phyloP scores from a whole-genome alignment of 2,797 vertebrate species.

The Eulemur rubriventer region DNA sequence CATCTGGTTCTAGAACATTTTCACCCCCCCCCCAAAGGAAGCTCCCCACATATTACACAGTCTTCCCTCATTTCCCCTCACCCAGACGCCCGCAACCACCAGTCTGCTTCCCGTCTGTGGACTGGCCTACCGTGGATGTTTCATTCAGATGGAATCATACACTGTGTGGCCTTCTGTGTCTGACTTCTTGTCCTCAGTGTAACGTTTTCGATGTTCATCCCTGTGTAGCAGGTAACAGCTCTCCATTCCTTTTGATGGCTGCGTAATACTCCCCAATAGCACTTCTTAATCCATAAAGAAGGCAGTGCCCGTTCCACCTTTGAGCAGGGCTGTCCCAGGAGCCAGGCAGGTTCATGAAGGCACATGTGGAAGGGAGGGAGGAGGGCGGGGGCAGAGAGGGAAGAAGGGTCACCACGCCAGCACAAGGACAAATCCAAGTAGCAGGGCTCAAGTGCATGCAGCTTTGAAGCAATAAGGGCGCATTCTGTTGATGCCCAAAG shows the following conservation, averaged over 20 bases:
- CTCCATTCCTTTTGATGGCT: background rate
- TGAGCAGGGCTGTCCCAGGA: background rate
- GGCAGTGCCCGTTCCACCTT: background rate
- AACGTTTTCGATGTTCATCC: background rate
- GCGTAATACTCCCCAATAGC: background rate
- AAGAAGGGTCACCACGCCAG: too few relatives aligned
- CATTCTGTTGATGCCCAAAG: background rate
- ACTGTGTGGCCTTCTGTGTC: rapidly evolving
- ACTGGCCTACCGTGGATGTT: background rate
- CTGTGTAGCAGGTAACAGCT: rapidly evolving
- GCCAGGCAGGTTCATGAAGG: background rate
- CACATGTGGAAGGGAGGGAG: too few relatives aligned
- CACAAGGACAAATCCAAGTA: background rate
- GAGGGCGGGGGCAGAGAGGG: too few relatives aligned
- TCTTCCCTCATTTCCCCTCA: rapidly evolving
- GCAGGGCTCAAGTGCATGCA: background rate
- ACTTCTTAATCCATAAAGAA: background rate
- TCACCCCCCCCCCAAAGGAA: background rate
- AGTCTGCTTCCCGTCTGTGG: background rate
- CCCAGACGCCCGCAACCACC: rapidly evolving
- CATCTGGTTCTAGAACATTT: background rate
- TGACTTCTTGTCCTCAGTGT: background rate
- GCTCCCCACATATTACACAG: rapidly evolving
- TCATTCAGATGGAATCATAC: rapidly evolving
- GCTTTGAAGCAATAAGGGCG: background rate